Evolutionary conservation across 2,113 vertebrate genomes (phyloP), one percentile per base, ranked within the genome.

Genomic region (Gobius niger): DNA sequence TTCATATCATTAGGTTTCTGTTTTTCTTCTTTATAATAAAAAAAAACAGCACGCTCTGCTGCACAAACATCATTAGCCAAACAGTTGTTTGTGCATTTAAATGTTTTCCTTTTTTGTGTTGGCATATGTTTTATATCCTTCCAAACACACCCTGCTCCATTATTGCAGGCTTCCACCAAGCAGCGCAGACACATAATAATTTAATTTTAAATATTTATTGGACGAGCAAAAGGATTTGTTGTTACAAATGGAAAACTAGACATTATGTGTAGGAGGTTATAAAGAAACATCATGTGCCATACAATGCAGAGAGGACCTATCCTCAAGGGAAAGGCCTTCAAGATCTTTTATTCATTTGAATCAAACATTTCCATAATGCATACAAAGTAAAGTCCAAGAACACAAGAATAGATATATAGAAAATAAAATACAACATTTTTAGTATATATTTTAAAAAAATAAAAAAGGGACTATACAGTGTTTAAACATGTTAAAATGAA

Each of bases 1-100:
- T 75, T 68, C 18, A 85, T 72, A 65, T 78, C 50, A 65, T 42
- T 64, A 4, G 5, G 77, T 59, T 15, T 71, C 41, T 66, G 40
- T 10, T 0, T 59, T 49, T 42, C 67, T 67, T 72, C n/a, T 44
- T 50, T 11, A 71, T 74, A 64, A 64, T 51, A 82, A 68, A 61
- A 56, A 71, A 50, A 16, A 76, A 57, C 81, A 73, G 63, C 7
- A 9, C 10, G 7, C 44, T 46, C 44, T 9, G 44, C 44, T 46
- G 7, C 44, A 46, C 10, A 46, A 46, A 9, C 7, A 46, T 9
- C 44, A 46, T 46, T 46, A 46, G 44, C 7, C 73, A 76, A 71
- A 70, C 64, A 65, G 71, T 68, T 67, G 47, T 72, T 72, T 60
- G 72, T 41, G 73, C 59, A 68, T 44, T 7, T 1, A 2, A 63